Percentiles rank a stretch among this genome's conserved stretches.
These are phyloP conservation scores for Sminthurinus aureus DNA, from an alignment of 2,888 invertebrate genomes.

Conservation along the genomic window DNA sequence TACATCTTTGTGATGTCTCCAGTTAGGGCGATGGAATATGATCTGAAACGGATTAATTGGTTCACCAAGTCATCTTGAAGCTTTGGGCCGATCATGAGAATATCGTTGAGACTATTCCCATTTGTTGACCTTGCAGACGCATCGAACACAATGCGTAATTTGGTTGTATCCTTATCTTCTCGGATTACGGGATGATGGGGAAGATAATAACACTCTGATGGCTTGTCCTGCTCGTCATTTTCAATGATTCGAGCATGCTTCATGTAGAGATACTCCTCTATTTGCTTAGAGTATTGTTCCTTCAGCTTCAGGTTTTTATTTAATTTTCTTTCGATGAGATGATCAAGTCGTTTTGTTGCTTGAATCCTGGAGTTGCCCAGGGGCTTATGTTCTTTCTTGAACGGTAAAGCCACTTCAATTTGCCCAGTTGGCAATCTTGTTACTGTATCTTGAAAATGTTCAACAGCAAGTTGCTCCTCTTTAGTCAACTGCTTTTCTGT, in stretches of 20 bases:
- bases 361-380: no score
- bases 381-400: no score
- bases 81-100: slow-evolving; percentile 58
- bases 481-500: no score
- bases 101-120: slow-evolving; percentile 59
- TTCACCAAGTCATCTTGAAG: slow-evolving; percentile 59
- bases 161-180: slow-evolving; percentile 58
- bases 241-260: background rate
- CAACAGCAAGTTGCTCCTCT: no score
- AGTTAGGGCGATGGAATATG: slow-evolving; percentile 54
- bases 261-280: background rate
- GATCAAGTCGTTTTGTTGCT: no score
- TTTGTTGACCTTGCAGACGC: slow-evolving; percentile 57
- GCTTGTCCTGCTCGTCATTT: background rate
- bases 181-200: slow-evolving; percentile 61
- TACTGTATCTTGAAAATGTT: no score
- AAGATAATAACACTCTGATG: slow-evolving; percentile 49
- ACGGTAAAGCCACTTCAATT: no score
- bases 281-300: no score
- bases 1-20: slow-evolving; percentile 61
- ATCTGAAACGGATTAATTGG: slow-evolving; percentile 59
- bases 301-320: no score
- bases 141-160: slow-evolving; percentile 61
- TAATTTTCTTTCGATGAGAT: no score
- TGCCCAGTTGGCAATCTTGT: no score